These are phyloP conservation scores for Kuschelorhynchus macadamiae DNA, from an alignment of 2,888 invertebrate genomes.

Conservation along the genomic window DNA sequence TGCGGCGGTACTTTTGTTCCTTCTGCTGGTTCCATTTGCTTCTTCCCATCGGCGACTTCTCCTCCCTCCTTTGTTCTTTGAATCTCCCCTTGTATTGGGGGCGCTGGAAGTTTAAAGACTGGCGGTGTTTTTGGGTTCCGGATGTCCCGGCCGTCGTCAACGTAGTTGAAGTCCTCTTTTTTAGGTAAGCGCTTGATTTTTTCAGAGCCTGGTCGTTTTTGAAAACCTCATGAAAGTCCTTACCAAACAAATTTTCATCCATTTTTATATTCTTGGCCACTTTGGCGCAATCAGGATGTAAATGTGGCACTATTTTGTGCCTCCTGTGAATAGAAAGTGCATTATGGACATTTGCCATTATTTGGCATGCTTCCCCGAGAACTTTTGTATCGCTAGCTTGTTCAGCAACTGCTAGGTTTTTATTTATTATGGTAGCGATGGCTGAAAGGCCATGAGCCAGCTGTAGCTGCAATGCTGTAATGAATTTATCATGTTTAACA, in stretches of 20 bases:
- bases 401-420: slow-evolving; percentile 4
- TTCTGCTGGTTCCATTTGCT: not conserved
- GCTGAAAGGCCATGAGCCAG: slow-evolving; percentile 8
- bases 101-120: not conserved
- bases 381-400: not conserved
- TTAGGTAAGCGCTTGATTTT: not conserved
- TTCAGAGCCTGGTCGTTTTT: not conserved
- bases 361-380: slow-evolving; percentile 7
- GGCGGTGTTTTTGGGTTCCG: not conserved
- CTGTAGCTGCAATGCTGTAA: slow-evolving; percentile 12
- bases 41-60: not conserved
- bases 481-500: slow-evolving; percentile 14
- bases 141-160: not conserved
- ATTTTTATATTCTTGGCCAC: not conserved
- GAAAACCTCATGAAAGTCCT: not conserved
- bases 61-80: not conserved
- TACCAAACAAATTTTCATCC: not conserved
- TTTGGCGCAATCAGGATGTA: not conserved
- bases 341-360: slow-evolving; percentile 6
- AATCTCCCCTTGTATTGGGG: not conserved
- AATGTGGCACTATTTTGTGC: slow-evolving; percentile 1
- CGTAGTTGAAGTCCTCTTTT: not conserved
- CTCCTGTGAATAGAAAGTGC: slow-evolving; percentile 1
- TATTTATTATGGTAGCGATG: slow-evolving; percentile 11
- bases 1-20: not conserved